These are phyloP conservation scores for Triops longicaudatus DNA, from an alignment of 1,140 invertebrate species.

Conservation along the genomic window DNA sequence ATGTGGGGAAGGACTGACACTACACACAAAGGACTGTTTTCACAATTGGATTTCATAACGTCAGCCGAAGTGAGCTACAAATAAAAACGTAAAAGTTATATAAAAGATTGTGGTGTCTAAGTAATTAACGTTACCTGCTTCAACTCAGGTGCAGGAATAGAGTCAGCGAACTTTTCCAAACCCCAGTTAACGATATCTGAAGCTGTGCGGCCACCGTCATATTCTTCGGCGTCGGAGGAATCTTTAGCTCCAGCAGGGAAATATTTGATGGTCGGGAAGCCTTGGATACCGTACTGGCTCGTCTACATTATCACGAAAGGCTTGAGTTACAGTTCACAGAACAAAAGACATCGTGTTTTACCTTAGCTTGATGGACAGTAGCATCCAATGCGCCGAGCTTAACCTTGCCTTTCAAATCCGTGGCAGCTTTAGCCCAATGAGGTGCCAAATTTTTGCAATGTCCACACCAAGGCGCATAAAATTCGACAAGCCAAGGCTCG, in stretches of 20 bases:
- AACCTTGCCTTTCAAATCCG: slow-evolving; percentile 86
- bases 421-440: slow-evolving; percentile 87
- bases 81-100: slow-evolving; percentile 29
- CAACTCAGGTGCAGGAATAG: slow-evolving; percentile 83
- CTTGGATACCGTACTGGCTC: slow-evolving; percentile 66
- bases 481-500: slow-evolving; percentile 93
- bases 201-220: slow-evolving; percentile 80
- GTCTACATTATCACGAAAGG: slow-evolving; percentile 24
- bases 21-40: slow-evolving; percentile 81
- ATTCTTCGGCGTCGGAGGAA: slow-evolving; percentile 56
- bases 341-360: slow-evolving; percentile 40
- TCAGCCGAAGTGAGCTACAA: slow-evolving; percentile 46
- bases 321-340: slow-evolving; percentile 36
- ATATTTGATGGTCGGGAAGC: slow-evolving; percentile 96
- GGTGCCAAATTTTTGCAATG: slow-evolving; percentile 95
- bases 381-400: slow-evolving; percentile 95
- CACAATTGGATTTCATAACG: slow-evolving; percentile 63
- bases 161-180: slow-evolving; percentile 72
- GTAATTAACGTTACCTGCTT: slow-evolving; percentile 49
- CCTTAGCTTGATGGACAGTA: slow-evolving; percentile 76
- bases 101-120: neutral
- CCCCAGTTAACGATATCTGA: slow-evolving; percentile 88
- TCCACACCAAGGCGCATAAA: slow-evolving; percentile 94
- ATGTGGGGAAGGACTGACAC: slow-evolving; percentile 93
- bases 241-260: slow-evolving; percentile 77